Evolutionary conservation across 2,888 invertebrate genomes (phyloP), one percentile per base, ranked within the genome.

Genomic region (Drosophila meridiana): DNA sequence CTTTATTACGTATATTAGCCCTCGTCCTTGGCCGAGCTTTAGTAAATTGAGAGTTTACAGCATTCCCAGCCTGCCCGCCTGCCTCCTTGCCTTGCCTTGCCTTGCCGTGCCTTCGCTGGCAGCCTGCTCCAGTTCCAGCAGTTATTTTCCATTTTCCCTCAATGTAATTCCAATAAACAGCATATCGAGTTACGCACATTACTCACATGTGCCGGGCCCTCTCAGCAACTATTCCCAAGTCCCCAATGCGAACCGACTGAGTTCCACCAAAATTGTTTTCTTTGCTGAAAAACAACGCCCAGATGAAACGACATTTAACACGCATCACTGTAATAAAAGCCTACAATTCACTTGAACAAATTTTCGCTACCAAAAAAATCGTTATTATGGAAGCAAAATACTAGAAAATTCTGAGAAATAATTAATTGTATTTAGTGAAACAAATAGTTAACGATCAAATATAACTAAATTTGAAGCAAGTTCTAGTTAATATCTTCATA

Each of bases 31-130:
- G 66, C 28, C 32, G 28, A 50, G 74, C 65, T 77, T 73, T 76
- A 69, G 79, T 82, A 87, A 87, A 84, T 80, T 83, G 89, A 84
- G 85, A 71, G 72, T 62, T 68, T 64, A 60, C 34, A 69, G 66
- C 69, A 11, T 58, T 42, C 20, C 11, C 52, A 4, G 34, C 11
- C 13, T 34, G 13, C 32, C 38, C 13, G 4, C 13, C n/a, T n/a
- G n/a, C 14, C 40, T 40, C 6, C 6, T 14, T 9, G 14, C 2
- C 50, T 50, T 32, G 30, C 5, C n/a, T 32, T 9, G 40, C 40
- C 32, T 14, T 14, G 14, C 7, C 14, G 32, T 20, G 50, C 7
- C n/a, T 20, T 4, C 2, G 20, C n/a, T 14, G 32, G n/a, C 32
- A 14, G 20, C 57, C 40, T 14, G 42, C 14, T 48, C 48, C 28